A percentile compares a stretch with the other conserved stretches of the same genome.
These are phyloP conservation scores for Delichon dasypus DNA, from an alignment of 2,797 vertebrate species.

Conservation along the genomic window DNA sequence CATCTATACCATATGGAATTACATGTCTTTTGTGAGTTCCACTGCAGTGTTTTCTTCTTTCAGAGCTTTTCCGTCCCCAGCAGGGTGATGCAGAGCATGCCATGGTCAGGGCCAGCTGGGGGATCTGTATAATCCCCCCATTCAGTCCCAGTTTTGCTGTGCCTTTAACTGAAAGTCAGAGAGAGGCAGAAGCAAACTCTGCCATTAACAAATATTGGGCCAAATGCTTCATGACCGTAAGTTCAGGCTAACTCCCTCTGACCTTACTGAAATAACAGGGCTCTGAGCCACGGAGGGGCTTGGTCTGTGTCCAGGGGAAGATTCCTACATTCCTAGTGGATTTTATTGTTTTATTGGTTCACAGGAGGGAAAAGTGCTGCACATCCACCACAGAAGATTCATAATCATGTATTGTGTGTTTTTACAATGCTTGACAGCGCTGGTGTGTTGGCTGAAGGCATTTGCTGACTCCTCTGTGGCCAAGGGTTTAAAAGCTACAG, in stretches of 20 bases:
- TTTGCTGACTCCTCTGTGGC: not conserved
- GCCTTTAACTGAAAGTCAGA: not conserved
- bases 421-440: not conserved
- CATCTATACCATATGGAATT: not conserved
- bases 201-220: not conserved
- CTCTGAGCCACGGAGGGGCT: not conserved
- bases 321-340: not conserved
- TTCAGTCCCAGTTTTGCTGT: not conserved
- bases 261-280: not conserved
- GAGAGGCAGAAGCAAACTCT: not conserved
- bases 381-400: not conserved
- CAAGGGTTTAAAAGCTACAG: not conserved
- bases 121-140: rapidly evolving
- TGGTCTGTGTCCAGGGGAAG: not conserved
- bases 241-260: not conserved
- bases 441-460: not conserved
- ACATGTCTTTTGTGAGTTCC: not conserved
- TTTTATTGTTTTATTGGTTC: not conserved
- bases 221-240: not conserved
- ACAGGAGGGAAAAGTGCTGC: not conserved
- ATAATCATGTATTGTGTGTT: not conserved
- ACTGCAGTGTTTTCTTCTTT: not conserved
- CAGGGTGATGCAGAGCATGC: not conserved
- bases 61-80: not conserved
- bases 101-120: not conserved